These are phyloP conservation scores for Hirtodrosophila duncani DNA, from an alignment of 2,888 invertebrate genomes.

Conservation along the genomic window DNA sequence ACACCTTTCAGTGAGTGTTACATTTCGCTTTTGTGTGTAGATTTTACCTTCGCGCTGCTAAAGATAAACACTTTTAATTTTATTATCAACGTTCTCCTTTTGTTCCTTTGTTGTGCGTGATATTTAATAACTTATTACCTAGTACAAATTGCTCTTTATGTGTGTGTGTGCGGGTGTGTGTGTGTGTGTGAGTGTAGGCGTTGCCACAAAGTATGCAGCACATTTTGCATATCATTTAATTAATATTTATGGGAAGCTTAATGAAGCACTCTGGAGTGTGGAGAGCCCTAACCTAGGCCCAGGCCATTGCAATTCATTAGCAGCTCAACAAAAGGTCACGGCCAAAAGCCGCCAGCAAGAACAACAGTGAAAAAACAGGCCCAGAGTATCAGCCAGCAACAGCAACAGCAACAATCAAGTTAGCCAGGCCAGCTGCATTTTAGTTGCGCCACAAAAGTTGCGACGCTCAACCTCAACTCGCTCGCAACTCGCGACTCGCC, in stretches of 20 bases:
- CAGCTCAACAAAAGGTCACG: constrained; percentile 59
- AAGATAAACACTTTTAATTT: constrained; percentile 69
- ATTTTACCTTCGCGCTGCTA: constrained; percentile 27
- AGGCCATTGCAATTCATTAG: constrained; percentile 42
- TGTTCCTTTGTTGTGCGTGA: constrained; percentile 19
- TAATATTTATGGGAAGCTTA: constrained; percentile 65
- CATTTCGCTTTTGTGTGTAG: constrained; percentile 47
- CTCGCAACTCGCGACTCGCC: constrained; percentile 47
- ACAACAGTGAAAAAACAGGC: constrained; percentile 24
- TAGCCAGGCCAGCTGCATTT: constrained; percentile 55
- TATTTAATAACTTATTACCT: constrained; percentile 61
- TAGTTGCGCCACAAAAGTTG: no score
- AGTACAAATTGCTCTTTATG: constrained; percentile 41
- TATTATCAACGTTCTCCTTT: constrained; percentile 61
- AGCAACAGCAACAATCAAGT: constrained; percentile 46
- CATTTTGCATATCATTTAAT: constrained; percentile 58
- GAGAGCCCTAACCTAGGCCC: not conserved
- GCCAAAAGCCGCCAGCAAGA: constrained; percentile 47
- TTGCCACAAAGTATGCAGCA: constrained; percentile 62
- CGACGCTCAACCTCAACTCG: constrained; percentile 23
- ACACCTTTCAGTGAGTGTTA: constrained; percentile 33
- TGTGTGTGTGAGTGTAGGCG: constrained; percentile 20
- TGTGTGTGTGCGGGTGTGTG: not conserved
- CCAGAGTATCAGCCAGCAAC: constrained; percentile 24
- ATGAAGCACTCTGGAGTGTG: constrained; percentile 21